Conservation (phyloP, 30 jellyfish, hydroid and myxozoan genomes). For the Sanderia malayensis region DNA sequence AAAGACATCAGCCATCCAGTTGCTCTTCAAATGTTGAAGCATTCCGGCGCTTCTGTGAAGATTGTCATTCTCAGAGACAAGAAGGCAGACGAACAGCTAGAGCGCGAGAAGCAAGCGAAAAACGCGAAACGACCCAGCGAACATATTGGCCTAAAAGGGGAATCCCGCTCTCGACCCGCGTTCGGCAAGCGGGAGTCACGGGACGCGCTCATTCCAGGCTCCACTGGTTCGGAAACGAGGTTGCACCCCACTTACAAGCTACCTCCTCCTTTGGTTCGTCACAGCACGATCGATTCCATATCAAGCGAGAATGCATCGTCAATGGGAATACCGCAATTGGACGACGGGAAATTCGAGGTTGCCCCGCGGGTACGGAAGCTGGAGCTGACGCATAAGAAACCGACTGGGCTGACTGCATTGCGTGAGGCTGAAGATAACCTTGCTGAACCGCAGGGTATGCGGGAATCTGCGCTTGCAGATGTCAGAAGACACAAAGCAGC, state of each 20-base stretch:
- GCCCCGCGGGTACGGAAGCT: slow-evolving; percentile 56
- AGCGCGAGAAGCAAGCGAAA: slow-evolving; percentile 34
- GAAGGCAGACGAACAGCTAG: slow-evolving; percentile 22
- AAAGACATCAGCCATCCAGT: slow-evolving; percentile 83
- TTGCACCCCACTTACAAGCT: slow-evolving; percentile 6
- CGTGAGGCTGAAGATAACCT: slow-evolving; percentile 36
- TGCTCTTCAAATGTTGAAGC: slow-evolving; percentile 87
- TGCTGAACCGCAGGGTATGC: slow-evolving; percentile 16
- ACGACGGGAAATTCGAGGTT: slow-evolving; percentile 33
- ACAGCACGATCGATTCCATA: slow-evolving; percentile 64
- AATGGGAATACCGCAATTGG: slow-evolving; percentile 59
- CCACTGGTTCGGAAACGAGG: slow-evolving; percentile 46
- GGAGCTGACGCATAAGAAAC: slow-evolving; percentile 40
- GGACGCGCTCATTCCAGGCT: slow-evolving; percentile 65
- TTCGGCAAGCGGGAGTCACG: slow-evolving; percentile 58
- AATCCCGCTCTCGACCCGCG: slow-evolving; percentile 24
- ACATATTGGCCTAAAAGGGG: background rate
- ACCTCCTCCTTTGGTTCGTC: slow-evolving; percentile 42
- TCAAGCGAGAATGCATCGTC: slow-evolving; percentile 61
- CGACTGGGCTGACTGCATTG: slow-evolving; percentile 24
- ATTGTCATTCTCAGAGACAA: slow-evolving; percentile 76
- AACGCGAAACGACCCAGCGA: slow-evolving; percentile 5
- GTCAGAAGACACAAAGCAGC: slow-evolving; percentile 25
- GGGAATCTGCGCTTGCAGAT: slow-evolving; percentile 29
- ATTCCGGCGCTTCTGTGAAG: slow-evolving; percentile 54